Evolutionary conservation across 2,797 vertebrate genomes (phyloP).

Genomic region (Serranus cabrilla): DNA sequence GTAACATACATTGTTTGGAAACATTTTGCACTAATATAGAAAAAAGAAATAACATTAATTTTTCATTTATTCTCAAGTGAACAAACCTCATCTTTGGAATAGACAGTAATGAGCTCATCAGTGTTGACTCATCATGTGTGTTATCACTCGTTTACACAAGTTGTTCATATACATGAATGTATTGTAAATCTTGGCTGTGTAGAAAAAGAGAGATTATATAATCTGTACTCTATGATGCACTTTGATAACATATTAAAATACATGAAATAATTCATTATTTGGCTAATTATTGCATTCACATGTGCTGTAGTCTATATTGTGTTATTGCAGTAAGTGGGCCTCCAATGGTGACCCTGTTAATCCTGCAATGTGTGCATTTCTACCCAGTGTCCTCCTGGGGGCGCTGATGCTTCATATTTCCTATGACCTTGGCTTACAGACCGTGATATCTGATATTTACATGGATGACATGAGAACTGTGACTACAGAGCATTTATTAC

Average conservation of each 20-base stretch:
- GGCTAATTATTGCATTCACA: slow-evolving; percentile 80
- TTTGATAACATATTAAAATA: slow-evolving; percentile 73
- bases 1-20: slow-evolving; percentile 57
- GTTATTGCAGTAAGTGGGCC: slow-evolving; percentile 74
- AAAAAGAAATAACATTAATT: slow-evolving; percentile 67
- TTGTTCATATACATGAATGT: slow-evolving; percentile 53
- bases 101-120: slow-evolving; percentile 34
- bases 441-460: slow-evolving; percentile 54
- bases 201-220: slow-evolving; percentile 69
- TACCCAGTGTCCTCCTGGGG: slow-evolving; percentile 66
- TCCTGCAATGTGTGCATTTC: slow-evolving; percentile 56
- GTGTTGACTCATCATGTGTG: slow-evolving; percentile 18
- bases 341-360: slow-evolving; percentile 64
- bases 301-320: slow-evolving; percentile 66
- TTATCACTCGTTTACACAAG: slow-evolving; percentile 48
- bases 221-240: slow-evolving; percentile 57
- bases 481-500: slow-evolving; percentile 39
- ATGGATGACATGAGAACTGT: slow-evolving; percentile 47
- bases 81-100: slow-evolving; percentile 70
- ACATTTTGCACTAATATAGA: slow-evolving; percentile 61
- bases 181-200: slow-evolving; percentile 66
- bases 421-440: slow-evolving; percentile 73
- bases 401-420: slow-evolving; percentile 60
- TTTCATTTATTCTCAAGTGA: slow-evolving; percentile 42
- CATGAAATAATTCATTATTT: slow-evolving; percentile 57